phyloP scores from a whole-genome alignment of 2,888 invertebrate species.

The Drosophila formosana region DNA sequence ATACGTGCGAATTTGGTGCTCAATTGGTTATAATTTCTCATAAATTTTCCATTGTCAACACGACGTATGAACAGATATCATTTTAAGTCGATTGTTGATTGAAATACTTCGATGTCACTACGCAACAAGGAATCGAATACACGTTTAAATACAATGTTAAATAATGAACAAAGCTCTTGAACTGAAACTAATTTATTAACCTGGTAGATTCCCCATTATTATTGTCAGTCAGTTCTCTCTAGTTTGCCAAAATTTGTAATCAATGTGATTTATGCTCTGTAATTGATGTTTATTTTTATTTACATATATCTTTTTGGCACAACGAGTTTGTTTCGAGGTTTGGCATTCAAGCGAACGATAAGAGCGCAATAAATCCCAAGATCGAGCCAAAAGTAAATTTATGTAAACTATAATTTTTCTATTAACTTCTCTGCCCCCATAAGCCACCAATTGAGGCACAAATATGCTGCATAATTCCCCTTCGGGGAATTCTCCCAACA shows the following conservation, averaged over 20 bases:
- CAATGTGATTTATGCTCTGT: background rate
- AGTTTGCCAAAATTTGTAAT: constrained; percentile 16
- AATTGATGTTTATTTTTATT: background rate
- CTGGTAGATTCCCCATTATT: no score
- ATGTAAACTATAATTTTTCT: constrained; percentile 13
- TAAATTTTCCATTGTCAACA: constrained; percentile 58
- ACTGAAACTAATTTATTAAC: background rate
- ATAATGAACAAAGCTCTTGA: background rate
- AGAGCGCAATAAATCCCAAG: constrained; percentile 25
- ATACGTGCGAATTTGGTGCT: constrained; percentile 46
- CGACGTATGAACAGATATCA: constrained; percentile 9
- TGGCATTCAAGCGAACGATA: constrained; percentile 37
- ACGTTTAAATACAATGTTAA: background rate
- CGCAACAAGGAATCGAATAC: background rate
- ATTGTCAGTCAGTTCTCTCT: background rate
- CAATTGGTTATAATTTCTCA: constrained; percentile 64
- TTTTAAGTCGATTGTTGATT: constrained; percentile 3
- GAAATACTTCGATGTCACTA: background rate
- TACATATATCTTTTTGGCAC: constrained; percentile 33
- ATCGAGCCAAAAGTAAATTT: constrained; percentile 8
- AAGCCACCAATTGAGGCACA: constrained; percentile 22
- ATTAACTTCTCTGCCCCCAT: background rate
- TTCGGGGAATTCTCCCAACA: constrained; percentile 32
- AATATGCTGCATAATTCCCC: constrained; percentile 1
- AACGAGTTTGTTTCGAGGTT: background rate